Evolutionary conservation across 1,140 invertebrate species (phyloP), one percentile per base, ranked within the genome.

Genomic region (Magallana ariakensis): DNA sequence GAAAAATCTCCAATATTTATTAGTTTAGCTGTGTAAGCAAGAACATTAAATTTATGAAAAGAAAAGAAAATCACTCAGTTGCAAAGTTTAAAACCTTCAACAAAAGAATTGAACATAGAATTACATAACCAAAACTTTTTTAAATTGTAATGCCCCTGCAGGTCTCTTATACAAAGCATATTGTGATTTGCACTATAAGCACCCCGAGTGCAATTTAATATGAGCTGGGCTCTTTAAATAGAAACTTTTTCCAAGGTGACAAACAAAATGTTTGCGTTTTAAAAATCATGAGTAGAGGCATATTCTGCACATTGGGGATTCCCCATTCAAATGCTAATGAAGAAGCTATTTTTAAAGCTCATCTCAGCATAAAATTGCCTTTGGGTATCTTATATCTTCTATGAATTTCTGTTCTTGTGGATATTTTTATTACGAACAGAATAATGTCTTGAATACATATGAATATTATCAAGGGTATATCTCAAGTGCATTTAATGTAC

Each of bases 311-410:
- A 13, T 26, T 19, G 19, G 66, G 4, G 22, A 11, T 75, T 13
- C 66, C 15, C 33, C 33, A 75, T 75, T 75, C 66, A 75, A 75
- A 75, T 75, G 66, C 66, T 26, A 75, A 75, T 75, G 66, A 22
- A 75, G 33, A 75, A 26, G 1, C 19, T 26, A 11, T 26, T 75
- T 75, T 46, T 26, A 75, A 19, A 75, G 66, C 2, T 5, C 33
- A 11, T 75, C 66, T 26, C 7, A 46, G 33, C 33, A 46, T 46
- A 46, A 46, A 46, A 46, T 46, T 46, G 33, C 33, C 33, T 46
- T 46, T 46, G 33, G 33, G 22, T 70, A 26, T 70, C 22, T 70
- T 70, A 26, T 26, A 19, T 75, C 66, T 26, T 75, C 22, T 13
- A 10, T 75, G 66, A 75, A 75, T 75, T 75, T 75, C 22, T 26